Evolutionary conservation across 2,113 vertebrate species (phyloP).

Genomic region (Cettia cetti): DNA sequence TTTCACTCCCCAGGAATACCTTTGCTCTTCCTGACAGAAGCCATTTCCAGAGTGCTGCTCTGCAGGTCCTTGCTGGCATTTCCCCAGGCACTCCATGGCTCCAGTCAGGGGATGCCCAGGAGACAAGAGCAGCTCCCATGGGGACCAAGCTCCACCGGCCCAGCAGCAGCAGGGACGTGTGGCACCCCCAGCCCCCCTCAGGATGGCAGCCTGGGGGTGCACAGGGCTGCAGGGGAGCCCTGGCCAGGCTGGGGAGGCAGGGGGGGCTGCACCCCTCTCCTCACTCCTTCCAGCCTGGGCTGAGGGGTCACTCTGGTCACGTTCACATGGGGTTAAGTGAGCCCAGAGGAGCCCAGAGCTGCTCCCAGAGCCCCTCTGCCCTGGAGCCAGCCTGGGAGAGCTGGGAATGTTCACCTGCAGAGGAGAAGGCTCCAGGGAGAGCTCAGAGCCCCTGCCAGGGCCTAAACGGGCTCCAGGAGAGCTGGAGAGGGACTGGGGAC

Average conservation of each 20-base stretch:
- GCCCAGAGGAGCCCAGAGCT: not conserved
- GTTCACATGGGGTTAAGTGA: accelerated
- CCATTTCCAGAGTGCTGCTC: not conserved
- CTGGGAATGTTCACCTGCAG: not conserved
- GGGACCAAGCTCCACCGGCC: not conserved
- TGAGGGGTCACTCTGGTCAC: not conserved
- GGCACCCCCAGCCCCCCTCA: no score
- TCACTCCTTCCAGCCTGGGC: not conserved
- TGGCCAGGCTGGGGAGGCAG: no score
- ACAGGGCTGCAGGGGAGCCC: not conserved
- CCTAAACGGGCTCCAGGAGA: no score
- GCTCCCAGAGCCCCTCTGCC: not conserved
- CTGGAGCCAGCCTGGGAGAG: not conserved
- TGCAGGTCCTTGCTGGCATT: not conserved
- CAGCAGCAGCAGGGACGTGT: no score
- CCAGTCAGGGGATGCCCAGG: accelerated
- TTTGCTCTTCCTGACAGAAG: not conserved
- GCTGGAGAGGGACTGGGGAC: not conserved
- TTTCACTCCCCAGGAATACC: not conserved
- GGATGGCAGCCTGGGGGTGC: not conserved
- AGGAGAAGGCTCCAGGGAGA: not conserved
- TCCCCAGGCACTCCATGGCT: not conserved
- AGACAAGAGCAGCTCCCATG: accelerated
- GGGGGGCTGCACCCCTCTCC: not conserved
- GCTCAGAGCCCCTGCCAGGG: accelerated